These are phyloP conservation scores for Pangasius sanitwongsei DNA, from an alignment of 2,797 vertebrate species.

Conservation along the genomic window DNA sequence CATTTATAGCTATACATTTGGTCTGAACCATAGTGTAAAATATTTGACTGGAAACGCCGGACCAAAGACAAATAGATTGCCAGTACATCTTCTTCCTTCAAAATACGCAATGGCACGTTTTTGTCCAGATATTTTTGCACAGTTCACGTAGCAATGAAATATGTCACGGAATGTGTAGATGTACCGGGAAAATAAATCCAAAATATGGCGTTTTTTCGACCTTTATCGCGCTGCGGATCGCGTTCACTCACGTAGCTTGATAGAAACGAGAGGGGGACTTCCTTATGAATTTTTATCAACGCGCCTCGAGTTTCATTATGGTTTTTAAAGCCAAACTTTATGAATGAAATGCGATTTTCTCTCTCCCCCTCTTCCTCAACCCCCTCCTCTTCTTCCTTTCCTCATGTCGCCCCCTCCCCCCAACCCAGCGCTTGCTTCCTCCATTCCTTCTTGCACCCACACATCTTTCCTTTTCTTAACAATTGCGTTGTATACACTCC, in stretches of 20 bases:
- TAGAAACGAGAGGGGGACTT: constrained; percentile 61
- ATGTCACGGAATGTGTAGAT: constrained; percentile 75
- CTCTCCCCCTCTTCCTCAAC: constrained; percentile 65
- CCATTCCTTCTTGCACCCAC: constrained; percentile 74
- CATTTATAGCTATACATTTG: constrained; percentile 21
- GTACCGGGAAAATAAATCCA: constrained; percentile 57
- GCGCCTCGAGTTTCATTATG: constrained; percentile 84
- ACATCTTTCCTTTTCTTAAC: constrained; percentile 62
- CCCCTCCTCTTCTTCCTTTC: constrained; percentile 71
- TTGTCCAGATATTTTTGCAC: not conserved
- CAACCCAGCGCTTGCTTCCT: constrained; percentile 65
- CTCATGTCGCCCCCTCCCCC: constrained; percentile 66
- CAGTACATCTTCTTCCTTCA: constrained; percentile 51
- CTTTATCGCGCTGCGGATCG: constrained; percentile 70
- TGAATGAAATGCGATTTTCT: constrained; percentile 86
- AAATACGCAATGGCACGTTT: constrained; percentile 62
- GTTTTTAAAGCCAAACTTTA: constrained; percentile 88
- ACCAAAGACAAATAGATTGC: constrained; percentile 50
- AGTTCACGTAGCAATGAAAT: constrained; percentile 47
- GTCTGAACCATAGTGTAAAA: not conserved
- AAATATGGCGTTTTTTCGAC: constrained; percentile 71
- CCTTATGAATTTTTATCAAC: constrained; percentile 78
- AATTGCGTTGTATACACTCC: constrained; percentile 52
- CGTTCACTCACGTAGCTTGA: constrained; percentile 62
- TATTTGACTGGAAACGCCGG: constrained; percentile 29